These are phyloP conservation scores for Beris morrisii DNA, from an alignment of 2,888 invertebrate genomes.

Conservation along the genomic window DNA sequence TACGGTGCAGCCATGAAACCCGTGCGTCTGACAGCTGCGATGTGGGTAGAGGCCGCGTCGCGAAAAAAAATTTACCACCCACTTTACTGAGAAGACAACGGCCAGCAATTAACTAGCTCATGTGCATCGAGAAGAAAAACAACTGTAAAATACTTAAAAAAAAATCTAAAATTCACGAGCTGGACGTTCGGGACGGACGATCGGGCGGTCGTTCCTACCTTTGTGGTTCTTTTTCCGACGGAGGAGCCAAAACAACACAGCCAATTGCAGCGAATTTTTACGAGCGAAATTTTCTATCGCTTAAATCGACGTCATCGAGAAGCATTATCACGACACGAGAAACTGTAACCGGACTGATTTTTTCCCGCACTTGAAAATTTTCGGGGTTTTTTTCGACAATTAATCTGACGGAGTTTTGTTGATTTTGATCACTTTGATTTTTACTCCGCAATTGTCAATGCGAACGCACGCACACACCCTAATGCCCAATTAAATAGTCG, in stretches of 20 bases:
- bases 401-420: conserved; percentile 25
- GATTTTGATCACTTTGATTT: conserved; percentile 6
- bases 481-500: not conserved
- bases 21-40: no score
- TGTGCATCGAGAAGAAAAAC: not conserved
- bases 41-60: no score
- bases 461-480: not conserved
- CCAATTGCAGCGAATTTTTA: conserved; percentile 47
- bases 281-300: conserved; percentile 27
- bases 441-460: conserved; percentile 14
- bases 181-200: not conserved
- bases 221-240: conserved; percentile 56
- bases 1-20: no score
- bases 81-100: not conserved
- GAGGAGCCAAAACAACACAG: conserved; percentile 55
- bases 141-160: not conserved
- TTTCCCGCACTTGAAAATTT: not conserved
- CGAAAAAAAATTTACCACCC: not conserved
- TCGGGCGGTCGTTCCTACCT: conserved; percentile 44
- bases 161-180: not conserved
- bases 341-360: not conserved
- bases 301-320: conserved; percentile 24
- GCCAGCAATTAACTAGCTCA: conserved; percentile 1
- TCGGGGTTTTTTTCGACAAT: not conserved
- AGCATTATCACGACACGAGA: conserved; percentile 21